Conservation (phyloP, 2,888 invertebrate genomes). For the Allophyes oxyacanthae region DNA sequence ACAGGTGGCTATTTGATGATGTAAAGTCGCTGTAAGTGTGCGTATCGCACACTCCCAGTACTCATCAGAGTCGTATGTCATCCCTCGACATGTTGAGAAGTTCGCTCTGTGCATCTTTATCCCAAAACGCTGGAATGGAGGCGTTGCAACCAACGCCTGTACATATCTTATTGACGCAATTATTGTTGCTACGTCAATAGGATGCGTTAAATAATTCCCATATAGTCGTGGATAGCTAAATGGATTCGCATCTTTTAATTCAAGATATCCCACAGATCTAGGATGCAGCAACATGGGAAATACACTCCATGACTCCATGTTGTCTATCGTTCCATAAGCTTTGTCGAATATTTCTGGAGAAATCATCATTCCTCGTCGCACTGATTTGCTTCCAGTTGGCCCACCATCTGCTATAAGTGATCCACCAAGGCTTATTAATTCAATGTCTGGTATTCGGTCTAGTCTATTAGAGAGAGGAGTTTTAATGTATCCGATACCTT, state of each 20-base stretch:
- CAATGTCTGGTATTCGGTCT: constrained; percentile 91
- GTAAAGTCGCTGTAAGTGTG: constrained; percentile 90
- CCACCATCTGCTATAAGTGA: constrained; percentile 78
- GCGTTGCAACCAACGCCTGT: constrained; percentile 81
- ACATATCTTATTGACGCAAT: constrained; percentile 89
- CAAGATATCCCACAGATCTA: constrained; percentile 91
- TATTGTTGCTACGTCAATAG: constrained; percentile 90
- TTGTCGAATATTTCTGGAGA: constrained; percentile 78
- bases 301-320: constrained; percentile 86
- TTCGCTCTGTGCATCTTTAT: constrained; percentile 85
- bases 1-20: constrained; percentile 91
- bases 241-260: constrained; percentile 91
- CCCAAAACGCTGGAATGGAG: constrained; percentile 86
- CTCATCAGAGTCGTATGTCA: constrained; percentile 86
- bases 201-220: constrained; percentile 91
- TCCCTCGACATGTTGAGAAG: constrained; percentile 90
- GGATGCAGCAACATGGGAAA: constrained; percentile 91
- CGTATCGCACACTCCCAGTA: constrained; percentile 92
- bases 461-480: constrained; percentile 86
- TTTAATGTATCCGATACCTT: constrained; percentile 90
- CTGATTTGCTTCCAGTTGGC: constrained; percentile 74
- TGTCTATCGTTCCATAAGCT: constrained; percentile 80
- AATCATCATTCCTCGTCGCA: constrained; percentile 81
- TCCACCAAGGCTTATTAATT: constrained; percentile 91
- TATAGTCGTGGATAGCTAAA: constrained; percentile 91